phyloP scores from a whole-genome alignment of 2,113 vertebrate genomes.

The Varanus salvator region DNA sequence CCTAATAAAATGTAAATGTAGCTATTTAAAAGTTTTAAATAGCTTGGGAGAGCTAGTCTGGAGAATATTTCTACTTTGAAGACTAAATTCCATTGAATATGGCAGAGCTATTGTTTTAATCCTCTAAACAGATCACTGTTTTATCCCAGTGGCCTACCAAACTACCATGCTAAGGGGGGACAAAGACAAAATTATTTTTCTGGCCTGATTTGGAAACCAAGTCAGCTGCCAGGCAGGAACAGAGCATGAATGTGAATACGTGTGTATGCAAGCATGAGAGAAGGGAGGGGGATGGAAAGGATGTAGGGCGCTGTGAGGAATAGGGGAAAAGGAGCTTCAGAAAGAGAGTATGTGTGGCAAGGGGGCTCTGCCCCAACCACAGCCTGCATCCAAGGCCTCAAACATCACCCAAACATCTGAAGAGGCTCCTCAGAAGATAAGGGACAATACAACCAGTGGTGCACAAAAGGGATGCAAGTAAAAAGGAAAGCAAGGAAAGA shows the following conservation, averaged over 20 bases:
- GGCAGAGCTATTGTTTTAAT: not conserved
- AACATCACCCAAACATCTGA: not conserved
- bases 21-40: constrained; percentile 11
- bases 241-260: not conserved
- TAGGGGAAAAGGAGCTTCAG: not conserved
- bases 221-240: not conserved
- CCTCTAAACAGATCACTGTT: not conserved
- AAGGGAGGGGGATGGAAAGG: not conserved
- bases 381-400: too few species aligned
- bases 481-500: constrained; percentile 19
- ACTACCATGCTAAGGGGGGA: not conserved
- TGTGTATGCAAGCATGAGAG: too few species aligned
- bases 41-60: not conserved
- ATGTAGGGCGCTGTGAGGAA: not conserved
- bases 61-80: not conserved
- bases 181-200: not conserved
- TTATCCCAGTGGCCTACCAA: not conserved
- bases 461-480: not conserved
- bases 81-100: not conserved
- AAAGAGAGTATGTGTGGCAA: too few species aligned
- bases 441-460: not conserved
- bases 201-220: not conserved
- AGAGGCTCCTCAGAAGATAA: constrained; percentile 19
- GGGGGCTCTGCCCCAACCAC: not conserved
- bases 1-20: constrained; percentile 1